phyloP scores from a whole-genome alignment of 92 coral and sea anemone genomes.

The Scolanthus callimorphus region DNA sequence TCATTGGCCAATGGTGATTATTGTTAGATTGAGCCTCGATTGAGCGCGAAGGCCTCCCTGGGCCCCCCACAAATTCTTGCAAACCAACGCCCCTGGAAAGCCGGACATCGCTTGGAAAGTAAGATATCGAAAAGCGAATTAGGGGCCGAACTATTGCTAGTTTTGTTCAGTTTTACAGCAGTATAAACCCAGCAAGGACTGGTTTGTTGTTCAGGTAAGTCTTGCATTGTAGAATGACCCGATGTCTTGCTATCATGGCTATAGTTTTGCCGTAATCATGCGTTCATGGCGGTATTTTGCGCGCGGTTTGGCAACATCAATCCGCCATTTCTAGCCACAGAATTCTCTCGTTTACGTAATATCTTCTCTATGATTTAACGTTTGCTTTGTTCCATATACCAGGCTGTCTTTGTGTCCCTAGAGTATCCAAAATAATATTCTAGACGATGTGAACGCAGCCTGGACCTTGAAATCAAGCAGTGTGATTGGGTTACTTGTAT shows the following conservation, averaged over 20 bases:
- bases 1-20: slow-evolving; percentile 45
- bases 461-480: background rate
- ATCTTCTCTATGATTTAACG: background rate
- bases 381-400: background rate
- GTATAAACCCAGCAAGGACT: slow-evolving; percentile 10
- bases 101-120: slow-evolving; percentile 62
- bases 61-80: slow-evolving; percentile 74
- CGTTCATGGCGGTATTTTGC: slow-evolving; percentile 16
- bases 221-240: background rate
- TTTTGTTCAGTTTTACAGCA: slow-evolving; percentile 31
- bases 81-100: slow-evolving; percentile 96
- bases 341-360: background rate
- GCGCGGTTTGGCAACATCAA: slow-evolving; percentile 29
- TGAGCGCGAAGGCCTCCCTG: slow-evolving; percentile 61
- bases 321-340: slow-evolving; percentile 15
- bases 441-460: background rate
- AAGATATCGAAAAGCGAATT: slow-evolving; percentile 5
- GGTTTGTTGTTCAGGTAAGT: slow-evolving; percentile 26
- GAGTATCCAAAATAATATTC: background rate
- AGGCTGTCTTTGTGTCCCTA: background rate
- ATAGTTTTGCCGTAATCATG: slow-evolving; percentile 1
- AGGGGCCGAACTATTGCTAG: slow-evolving; percentile 3
- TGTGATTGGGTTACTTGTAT: background rate
- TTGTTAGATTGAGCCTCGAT: slow-evolving; percentile 52
- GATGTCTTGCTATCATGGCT: background rate